Evolutionary conservation across 2,888 invertebrate species (phyloP), one percentile per base, ranked within the genome.

Genomic region (Coleophora flavipennella): DNA sequence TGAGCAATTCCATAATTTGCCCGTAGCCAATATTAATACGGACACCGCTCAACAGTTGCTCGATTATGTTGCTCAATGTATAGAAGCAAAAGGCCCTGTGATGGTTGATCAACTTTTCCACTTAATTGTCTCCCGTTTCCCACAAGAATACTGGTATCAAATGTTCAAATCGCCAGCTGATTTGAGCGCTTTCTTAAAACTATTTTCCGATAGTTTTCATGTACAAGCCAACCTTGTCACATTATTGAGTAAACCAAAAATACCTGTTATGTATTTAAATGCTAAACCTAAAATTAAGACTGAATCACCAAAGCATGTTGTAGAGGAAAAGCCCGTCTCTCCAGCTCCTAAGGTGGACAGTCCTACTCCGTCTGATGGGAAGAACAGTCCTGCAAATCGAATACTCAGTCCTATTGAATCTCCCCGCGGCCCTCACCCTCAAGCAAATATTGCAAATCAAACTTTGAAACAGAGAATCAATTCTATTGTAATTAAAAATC

Each of bases 161-260:
- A 91, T 96, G 83, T 96, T 97, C 61, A 96, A 96, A 67, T 96
- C 94, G 2, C 91, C 95, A 0, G 92, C 92, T 41, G 97, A 97
- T 76, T 85, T 97, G 51, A 91, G 92, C 36, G 95, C 96, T 35
- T 97, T 97, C 68, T 84, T 97, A 39, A 92, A 95, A 71, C 90
- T 97, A 80, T 96, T 97, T 69, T 93, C 96, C n/a, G 94, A 96
- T 70, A 91, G 94, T 58, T 97, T 97, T 78, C 94, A 95, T 69
- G 95, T 97, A 46, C 96, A 97, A 68, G 90, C 95, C 39, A 96
- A 97, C 85, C 88, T 96, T 73, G 95, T 96, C 57, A 94, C 94
- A 41, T 78, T 95, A 51, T 88, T 94, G 56, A 91, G 90, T 66
- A 89, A 90, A 66, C 91, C 92, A 64, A 92, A 91, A 86, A 86